phyloP scores from a whole-genome alignment of 2,113 vertebrate genomes.

The Pantherophis guttatus region DNA sequence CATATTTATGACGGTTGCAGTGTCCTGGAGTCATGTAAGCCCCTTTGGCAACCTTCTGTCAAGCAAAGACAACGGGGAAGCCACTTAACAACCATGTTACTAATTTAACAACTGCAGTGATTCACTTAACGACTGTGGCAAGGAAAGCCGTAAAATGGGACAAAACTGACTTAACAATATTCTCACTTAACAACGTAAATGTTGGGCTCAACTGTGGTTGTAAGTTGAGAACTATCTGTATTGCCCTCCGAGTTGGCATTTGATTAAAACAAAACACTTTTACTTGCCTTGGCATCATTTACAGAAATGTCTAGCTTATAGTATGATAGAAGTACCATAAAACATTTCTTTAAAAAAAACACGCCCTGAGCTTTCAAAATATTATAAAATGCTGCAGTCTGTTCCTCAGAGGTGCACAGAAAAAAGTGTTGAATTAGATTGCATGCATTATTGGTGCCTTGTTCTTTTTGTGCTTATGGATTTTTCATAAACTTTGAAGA shows the following conservation, averaged over 20 bases:
- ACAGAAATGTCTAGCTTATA: background rate
- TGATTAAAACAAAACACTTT: background rate
- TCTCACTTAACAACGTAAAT: no score
- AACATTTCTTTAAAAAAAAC: background rate
- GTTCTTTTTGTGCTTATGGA: background rate
- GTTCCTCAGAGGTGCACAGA: background rate
- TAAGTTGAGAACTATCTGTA: background rate
- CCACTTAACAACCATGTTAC: no score
- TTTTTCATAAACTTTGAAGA: conserved; percentile 20
- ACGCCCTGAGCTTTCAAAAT: background rate
- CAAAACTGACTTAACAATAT: no score
- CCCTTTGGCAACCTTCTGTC: no score
- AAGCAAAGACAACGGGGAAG: no score
- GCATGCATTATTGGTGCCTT: background rate
- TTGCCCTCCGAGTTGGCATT: background rate
- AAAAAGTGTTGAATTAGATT: background rate
- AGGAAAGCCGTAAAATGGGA: no score
- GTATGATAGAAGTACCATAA: background rate
- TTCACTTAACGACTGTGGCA: no score
- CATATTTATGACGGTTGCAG: no score
- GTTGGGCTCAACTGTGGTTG: no score
- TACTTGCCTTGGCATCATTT: background rate
- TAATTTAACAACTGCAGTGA: no score
- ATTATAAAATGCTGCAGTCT: background rate
- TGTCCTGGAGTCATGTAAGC: no score